These are phyloP conservation scores for Apogon hyalosoma DNA, from an alignment of 2,797 vertebrate genomes.

Conservation along the genomic window DNA sequence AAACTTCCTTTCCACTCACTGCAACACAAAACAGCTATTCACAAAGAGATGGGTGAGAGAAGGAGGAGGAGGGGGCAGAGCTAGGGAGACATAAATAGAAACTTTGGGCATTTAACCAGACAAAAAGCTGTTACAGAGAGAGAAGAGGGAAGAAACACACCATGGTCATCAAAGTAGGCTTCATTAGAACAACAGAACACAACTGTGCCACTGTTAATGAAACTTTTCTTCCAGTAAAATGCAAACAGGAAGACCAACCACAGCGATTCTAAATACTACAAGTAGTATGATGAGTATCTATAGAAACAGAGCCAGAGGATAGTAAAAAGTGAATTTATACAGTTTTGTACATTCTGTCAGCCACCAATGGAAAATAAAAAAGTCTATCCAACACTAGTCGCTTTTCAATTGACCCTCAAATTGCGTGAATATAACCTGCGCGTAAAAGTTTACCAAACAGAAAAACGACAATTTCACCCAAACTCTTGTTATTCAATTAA, in stretches of 20 bases:
- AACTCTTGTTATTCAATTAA: too few relatives aligned
- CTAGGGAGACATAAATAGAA: constrained; percentile 41
- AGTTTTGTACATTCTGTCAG: too few relatives aligned
- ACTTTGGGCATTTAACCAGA: constrained; percentile 26
- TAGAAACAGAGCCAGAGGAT: neutral
- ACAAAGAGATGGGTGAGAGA: constrained; percentile 28
- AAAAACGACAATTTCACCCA: too few relatives aligned
- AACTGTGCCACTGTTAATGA: constrained; percentile 15
- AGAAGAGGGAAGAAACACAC: constrained; percentile 6
- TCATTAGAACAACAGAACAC: constrained; percentile 26
- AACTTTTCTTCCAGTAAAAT: neutral
- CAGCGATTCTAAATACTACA: constrained; percentile 8
- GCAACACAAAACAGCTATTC: constrained; percentile 67
- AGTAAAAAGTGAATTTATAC: too few relatives aligned
- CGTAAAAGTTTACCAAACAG: too few relatives aligned
- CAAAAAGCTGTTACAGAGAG: constrained; percentile 11
- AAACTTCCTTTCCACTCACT: constrained; percentile 60
- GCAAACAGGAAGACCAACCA: constrained; percentile 1
- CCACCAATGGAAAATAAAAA: too few relatives aligned
- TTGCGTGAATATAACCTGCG: too few relatives aligned
- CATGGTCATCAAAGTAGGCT: neutral
- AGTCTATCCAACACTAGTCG: too few relatives aligned
- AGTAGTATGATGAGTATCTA: neutral
- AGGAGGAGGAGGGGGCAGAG: neutral
- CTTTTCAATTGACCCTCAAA: too few relatives aligned